Evolutionary conservation across 2,113 vertebrate species (phyloP).

Genomic region (Entomyzon cyanotis): DNA sequence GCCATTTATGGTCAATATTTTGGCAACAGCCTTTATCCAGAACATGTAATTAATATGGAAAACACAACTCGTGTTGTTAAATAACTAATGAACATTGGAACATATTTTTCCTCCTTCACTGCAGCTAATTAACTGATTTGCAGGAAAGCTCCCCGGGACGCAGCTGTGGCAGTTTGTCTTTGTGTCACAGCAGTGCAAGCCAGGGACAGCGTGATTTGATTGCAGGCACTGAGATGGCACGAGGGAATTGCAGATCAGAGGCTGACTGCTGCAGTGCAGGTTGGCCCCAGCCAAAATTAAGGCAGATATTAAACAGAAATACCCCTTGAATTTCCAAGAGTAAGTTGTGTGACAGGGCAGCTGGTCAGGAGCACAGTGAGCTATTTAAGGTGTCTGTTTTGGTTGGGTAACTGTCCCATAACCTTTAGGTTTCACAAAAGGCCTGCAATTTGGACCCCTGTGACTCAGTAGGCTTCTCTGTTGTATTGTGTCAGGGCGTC

Average conservation of each 20-base stretch:
- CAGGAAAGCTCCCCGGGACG: neutral
- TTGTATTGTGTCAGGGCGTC: fast-evolving
- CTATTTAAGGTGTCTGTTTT: neutral
- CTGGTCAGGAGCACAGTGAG: neutral
- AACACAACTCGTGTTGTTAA: conserved; percentile 25
- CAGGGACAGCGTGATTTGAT: neutral
- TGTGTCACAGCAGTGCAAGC: neutral
- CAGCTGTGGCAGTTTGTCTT: neutral
- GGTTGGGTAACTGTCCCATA: neutral
- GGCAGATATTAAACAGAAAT: neutral
- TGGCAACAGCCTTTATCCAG: conserved; percentile 13
- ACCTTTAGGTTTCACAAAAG: neutral
- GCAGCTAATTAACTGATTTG: conserved; percentile 21
- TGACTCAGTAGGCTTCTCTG: neutral
- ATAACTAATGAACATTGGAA: neutral
- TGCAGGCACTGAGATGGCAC: neutral
- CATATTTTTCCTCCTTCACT: neutral
- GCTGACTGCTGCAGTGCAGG: neutral
- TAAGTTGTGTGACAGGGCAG: neutral
- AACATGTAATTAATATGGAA: conserved; percentile 13
- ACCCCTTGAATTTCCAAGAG: fast-evolving
- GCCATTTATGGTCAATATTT: neutral
- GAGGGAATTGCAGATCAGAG: neutral
- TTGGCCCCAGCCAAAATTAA: neutral
- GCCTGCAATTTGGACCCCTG: fast-evolving